Conservation (phyloP, 2,797 vertebrate genomes). For the Acrossocheilus wenchowensis region DNA sequence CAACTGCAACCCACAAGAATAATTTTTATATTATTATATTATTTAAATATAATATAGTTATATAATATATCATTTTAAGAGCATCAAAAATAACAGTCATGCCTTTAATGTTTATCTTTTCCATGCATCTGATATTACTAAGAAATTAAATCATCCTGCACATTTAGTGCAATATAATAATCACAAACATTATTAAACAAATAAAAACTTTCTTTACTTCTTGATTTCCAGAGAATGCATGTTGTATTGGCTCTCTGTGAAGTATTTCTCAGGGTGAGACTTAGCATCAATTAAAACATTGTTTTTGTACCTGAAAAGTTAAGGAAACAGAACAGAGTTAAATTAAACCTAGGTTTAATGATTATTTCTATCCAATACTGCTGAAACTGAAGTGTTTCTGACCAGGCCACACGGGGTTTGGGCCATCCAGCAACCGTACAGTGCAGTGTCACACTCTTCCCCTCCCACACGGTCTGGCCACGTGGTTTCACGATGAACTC, state of each 20-base stretch:
- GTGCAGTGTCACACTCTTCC: conserved; percentile 86
- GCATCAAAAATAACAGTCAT: not conserved
- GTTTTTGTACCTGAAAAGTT: conserved; percentile 93
- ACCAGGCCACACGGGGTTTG: conserved; percentile 92
- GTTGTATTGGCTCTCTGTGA: conserved; percentile 87
- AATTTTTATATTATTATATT: not conserved
- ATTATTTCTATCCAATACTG: not conserved
- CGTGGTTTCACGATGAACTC: conserved; percentile 92
- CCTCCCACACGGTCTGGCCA: conserved; percentile 95
- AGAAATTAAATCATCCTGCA: not conserved
- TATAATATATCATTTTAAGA: not conserved
- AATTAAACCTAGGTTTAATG: conserved; percentile 7
- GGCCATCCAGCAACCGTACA: conserved; percentile 96
- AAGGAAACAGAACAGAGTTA: not conserved
- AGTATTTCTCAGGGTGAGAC: conserved; percentile 87
- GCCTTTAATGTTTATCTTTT: not conserved
- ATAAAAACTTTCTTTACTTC: conserved; percentile 79
- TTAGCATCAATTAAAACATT: conserved; percentile 92
- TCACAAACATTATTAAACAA: not conserved
- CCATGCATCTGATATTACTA: not conserved
- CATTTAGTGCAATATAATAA: not conserved
- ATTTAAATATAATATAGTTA: not conserved
- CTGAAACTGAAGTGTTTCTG: conserved; percentile 55
- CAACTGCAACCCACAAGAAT: conserved; percentile 79
- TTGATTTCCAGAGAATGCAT: conserved; percentile 96